Evolutionary conservation across 2,113 vertebrate species (phyloP).

Genomic region (Bungarus multicinctus): DNA sequence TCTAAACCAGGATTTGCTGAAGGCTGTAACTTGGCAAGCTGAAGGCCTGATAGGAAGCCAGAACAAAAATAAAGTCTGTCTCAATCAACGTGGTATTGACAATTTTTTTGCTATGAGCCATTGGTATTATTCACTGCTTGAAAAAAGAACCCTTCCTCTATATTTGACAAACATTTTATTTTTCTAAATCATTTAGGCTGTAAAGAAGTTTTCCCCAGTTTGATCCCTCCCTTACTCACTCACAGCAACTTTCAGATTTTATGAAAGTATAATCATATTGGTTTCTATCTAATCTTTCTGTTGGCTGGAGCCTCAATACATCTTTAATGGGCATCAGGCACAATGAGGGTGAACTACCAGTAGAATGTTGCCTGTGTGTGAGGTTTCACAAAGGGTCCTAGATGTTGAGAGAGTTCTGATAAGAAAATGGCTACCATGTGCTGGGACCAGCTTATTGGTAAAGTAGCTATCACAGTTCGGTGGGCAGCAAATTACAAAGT

Average conservation of each 20-base stretch:
- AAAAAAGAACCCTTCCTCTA: background rate
- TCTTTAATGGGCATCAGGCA: background rate
- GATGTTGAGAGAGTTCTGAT: background rate
- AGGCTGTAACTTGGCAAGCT: conserved; percentile 14
- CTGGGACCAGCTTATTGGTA: background rate
- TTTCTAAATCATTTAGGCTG: background rate
- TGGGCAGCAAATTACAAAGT: background rate
- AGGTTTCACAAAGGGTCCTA: background rate
- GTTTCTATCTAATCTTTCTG: background rate
- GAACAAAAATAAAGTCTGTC: background rate
- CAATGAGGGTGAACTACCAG: background rate
- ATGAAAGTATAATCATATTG: background rate
- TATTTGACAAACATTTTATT: background rate
- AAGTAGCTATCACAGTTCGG: background rate
- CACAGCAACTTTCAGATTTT: background rate
- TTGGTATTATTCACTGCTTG: background rate
- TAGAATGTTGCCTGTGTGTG: background rate
- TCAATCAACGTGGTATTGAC: background rate
- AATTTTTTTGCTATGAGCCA: background rate
- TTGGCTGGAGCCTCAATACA: background rate
- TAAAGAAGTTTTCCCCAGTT: background rate
- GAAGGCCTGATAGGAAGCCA: background rate
- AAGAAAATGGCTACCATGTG: background rate
- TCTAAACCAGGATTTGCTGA: conserved; percentile 15
- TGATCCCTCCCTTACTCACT: background rate